These are phyloP conservation scores for Nycticebus coucang DNA, from an alignment of 2,113 vertebrate genomes.

Conservation along the genomic window DNA sequence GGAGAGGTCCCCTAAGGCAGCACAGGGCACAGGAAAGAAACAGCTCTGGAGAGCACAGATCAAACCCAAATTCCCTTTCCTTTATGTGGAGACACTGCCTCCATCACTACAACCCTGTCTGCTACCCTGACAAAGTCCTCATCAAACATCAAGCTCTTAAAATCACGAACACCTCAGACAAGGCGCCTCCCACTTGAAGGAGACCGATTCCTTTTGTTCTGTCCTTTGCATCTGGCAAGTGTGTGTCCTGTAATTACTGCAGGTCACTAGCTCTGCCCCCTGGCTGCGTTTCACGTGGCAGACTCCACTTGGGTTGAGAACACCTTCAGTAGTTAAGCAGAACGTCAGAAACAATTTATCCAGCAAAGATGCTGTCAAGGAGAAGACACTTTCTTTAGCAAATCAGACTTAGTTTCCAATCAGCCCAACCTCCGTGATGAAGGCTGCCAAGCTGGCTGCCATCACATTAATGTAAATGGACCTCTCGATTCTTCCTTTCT, in stretches of 20 bases:
- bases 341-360: neutral
- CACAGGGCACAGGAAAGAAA: neutral
- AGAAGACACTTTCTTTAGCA: neutral
- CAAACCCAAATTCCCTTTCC: neutral
- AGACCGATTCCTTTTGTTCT: neutral
- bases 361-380: fast-evolving
- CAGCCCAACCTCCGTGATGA: fast-evolving
- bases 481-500: fast-evolving
- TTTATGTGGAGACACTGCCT: neutral
- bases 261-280: neutral
- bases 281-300: neutral
- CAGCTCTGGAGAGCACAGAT: neutral
- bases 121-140: neutral
- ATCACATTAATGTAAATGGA: fast-evolving
- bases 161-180: neutral
- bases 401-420: neutral
- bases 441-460: neutral
- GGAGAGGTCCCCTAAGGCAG: fast-evolving
- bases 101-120: fast-evolving
- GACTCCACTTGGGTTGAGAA: neutral
- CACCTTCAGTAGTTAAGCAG: no score
- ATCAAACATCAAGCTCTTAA: neutral
- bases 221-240: neutral
- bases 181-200: neutral
- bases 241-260: fast-evolving